Evolutionary conservation across 2,888 invertebrate species (phyloP).

Genomic region (Scaptomyza reducta): DNA sequence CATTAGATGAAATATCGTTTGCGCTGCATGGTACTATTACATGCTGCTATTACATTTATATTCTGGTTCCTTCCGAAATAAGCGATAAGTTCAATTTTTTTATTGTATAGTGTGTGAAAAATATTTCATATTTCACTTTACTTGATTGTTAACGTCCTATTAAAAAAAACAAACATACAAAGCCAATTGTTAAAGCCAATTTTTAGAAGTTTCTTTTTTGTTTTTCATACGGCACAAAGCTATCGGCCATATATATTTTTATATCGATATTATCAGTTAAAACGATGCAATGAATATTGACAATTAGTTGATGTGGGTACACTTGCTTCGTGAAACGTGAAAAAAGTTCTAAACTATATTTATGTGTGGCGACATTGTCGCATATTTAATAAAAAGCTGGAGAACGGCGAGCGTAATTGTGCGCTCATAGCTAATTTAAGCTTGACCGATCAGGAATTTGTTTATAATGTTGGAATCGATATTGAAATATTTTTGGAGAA

Average conservation of each 20-base stretch:
- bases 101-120: neutral
- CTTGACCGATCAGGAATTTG: conserved; percentile 83
- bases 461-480: conserved; percentile 83
- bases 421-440: conserved; percentile 79
- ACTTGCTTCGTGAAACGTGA: conserved; percentile 52
- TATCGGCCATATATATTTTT: conserved; percentile 12
- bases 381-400: conserved; percentile 70
- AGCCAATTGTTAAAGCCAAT: neutral
- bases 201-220: neutral
- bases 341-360: conserved; percentile 62
- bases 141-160: too few relatives aligned
- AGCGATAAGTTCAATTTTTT: neutral
- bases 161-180: neutral
- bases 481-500: conserved; percentile 82
- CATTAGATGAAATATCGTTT: too few relatives aligned
- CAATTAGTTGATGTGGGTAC: conserved; percentile 39
- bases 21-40: neutral
- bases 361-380: conserved; percentile 68
- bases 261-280: conserved; percentile 15
- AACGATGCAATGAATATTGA: conserved; percentile 28
- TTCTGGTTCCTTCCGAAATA: neutral
- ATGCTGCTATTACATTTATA: neutral
- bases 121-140: too few relatives aligned
- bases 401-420: conserved; percentile 65
- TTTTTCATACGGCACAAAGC: neutral